Base-by-base conservation (phyloP, 2,888 invertebrate species). In the Perizoma affinitatum region DNA sequence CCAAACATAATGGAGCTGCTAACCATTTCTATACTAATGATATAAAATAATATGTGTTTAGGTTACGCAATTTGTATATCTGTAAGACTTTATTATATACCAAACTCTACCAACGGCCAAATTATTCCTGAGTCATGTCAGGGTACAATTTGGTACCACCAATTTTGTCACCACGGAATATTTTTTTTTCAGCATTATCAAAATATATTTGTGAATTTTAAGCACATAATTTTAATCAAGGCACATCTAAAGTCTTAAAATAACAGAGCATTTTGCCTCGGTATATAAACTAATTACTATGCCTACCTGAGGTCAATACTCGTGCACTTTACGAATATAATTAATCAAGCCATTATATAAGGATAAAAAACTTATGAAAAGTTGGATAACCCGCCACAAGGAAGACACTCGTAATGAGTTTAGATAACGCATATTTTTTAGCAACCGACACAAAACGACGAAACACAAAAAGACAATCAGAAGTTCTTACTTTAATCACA, bases 261-360 rank as follows among this genome's bases (percentile, higher is more conserved):
- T 58, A 33, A 48, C 53, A 53, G 48, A 52, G 11, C 6, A 58
- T 47, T 58, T 48, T 41, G 48, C 38, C 45, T 34, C 22, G 50
- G 54, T 36, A 55, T 45, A 56, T 61, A 53, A 56, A 65, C 57
- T 65, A 63, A 68, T 70, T 67, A 65, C 61, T 50, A 43, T 43
- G 58, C 58, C 57, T 47, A 61, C 58, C 57, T 63, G 64, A 62
- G 67, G 67, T 67, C 65, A 65, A 52, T 68, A 70, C 69, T 65
- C 67, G 68, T 70, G 67, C 65, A 61, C 62, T 56, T 59, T 53
- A 67, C 70, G 69, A 66, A 67, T 65, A 57, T 58, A 65, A 60
- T 65, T 68, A 65, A 69, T 70, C 66, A 69, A 54, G 63, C 55
- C 54, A 58, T 69, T 70, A 69, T 66, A 68, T 68, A 68, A 72